These are phyloP conservation scores for Myiagra hebetior DNA, from an alignment of 2,113 vertebrate genomes.

Conservation along the genomic window DNA sequence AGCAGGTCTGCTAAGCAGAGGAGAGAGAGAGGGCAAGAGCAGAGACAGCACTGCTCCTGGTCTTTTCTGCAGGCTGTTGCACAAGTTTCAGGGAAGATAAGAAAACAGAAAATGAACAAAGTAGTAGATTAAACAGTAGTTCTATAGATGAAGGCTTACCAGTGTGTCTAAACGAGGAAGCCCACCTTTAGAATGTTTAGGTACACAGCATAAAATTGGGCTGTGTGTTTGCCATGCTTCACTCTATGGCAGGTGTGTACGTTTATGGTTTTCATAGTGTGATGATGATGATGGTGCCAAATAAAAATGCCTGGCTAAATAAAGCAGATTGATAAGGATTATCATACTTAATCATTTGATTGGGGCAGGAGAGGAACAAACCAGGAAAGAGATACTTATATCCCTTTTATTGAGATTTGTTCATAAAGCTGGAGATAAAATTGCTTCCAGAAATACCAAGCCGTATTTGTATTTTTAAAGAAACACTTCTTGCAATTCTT, in stretches of 20 bases:
- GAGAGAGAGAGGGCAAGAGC: not conserved
- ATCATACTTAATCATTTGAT: not conserved
- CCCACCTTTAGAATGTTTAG: not conserved
- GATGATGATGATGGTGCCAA: not conserved
- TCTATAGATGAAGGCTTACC: not conserved
- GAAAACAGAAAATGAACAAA: not conserved
- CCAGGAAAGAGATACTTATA: not conserved
- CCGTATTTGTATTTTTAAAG: not conserved
- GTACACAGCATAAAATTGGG: not conserved
- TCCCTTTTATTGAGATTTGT: not conserved
- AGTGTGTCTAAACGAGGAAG: fast-evolving
- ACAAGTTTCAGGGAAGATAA: not conserved
- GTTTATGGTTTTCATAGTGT: not conserved
- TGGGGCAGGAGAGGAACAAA: not conserved
- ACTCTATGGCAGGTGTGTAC: not conserved
- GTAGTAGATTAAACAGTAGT: not conserved
- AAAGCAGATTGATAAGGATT: not conserved
- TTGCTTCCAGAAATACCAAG: not conserved
- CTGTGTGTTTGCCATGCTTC: not conserved
- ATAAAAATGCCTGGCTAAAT: not conserved
- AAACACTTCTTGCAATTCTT: not conserved
- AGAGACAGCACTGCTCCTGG: not conserved
- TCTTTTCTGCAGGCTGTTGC: not conserved
- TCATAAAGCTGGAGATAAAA: not conserved
- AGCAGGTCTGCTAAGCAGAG: not conserved